Evolutionary conservation across 2,113 vertebrate genomes (phyloP).

Genomic region (Falcunculus frontatus): DNA sequence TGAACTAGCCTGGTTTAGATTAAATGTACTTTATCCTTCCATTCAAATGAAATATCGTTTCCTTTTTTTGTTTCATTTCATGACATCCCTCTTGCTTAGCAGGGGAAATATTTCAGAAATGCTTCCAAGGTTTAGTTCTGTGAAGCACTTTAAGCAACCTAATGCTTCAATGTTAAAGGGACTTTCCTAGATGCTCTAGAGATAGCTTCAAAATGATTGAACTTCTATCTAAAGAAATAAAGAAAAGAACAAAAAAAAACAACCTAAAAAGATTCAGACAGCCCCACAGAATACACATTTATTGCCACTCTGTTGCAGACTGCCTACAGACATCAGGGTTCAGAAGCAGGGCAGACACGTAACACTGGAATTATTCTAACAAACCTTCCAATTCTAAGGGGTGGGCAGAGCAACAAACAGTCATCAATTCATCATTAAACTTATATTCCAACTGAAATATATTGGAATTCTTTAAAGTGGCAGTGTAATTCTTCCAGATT

Average conservation of each 20-base stretch:
- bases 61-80: slow-evolving; percentile 43
- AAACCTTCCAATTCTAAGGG: not conserved
- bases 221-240: not conserved
- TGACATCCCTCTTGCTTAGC: not conserved
- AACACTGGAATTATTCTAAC: not conserved
- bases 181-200: not conserved
- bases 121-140: not conserved
- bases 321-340: not conserved
- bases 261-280: not conserved
- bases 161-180: not conserved
- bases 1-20: slow-evolving; percentile 4
- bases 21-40: slow-evolving; percentile 7
- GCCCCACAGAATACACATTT: not conserved
- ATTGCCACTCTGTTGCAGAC: not conserved
- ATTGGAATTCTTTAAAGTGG: not conserved
- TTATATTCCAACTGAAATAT: not conserved
- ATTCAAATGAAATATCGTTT: slow-evolving; percentile 32
- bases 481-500: not conserved
- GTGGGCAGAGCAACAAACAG: not conserved
- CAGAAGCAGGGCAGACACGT: not conserved
- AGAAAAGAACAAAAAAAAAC: not conserved
- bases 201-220: not conserved
- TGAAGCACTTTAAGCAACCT: not conserved
- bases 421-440: not conserved
- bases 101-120: slow-evolving; percentile 23